Conservation (phyloP, 2,888 invertebrate species). For the Drosophila fulvimacula region DNA sequence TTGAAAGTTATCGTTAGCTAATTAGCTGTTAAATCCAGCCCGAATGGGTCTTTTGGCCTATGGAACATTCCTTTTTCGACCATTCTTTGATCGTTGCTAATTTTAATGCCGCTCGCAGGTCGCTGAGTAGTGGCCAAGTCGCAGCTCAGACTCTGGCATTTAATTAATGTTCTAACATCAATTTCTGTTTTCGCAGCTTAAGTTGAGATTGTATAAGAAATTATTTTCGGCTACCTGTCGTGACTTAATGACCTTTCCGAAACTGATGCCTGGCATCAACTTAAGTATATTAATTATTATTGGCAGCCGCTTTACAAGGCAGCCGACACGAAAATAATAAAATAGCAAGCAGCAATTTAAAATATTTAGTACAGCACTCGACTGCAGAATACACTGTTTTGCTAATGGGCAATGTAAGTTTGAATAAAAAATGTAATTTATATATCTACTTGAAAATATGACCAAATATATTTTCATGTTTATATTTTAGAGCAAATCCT, state of each 20-base stretch:
- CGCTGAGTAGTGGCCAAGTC: constrained; percentile 32
- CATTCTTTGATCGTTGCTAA: constrained; percentile 62
- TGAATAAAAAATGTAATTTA: not conserved
- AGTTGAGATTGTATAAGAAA: constrained; percentile 42
- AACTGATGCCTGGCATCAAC: constrained; percentile 40
- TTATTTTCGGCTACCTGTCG: constrained; percentile 43
- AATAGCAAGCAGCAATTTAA: constrained; percentile 12
- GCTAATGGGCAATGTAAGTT: not conserved
- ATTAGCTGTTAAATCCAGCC: constrained; percentile 33
- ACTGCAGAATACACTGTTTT: constrained; percentile 13
- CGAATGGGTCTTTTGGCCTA: constrained; percentile 63
- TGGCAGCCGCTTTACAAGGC: constrained; percentile 63
- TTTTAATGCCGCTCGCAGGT: constrained; percentile 38
- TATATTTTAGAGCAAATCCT: not conserved
- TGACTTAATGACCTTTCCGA: constrained; percentile 71
- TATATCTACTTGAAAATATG: not conserved
- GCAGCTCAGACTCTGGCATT: constrained; percentile 30
- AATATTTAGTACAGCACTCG: not conserved
- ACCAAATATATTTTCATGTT: not conserved
- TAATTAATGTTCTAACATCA: constrained; percentile 72
- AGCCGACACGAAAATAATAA: constrained; percentile 29
- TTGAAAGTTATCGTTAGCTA: constrained; percentile 49
- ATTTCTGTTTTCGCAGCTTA: constrained; percentile 52
- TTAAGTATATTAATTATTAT: constrained; percentile 71
- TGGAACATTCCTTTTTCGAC: constrained; percentile 32